Base-by-base conservation (phyloP, 2,888 invertebrate genomes). In the Luffia ferchaultella region DNA sequence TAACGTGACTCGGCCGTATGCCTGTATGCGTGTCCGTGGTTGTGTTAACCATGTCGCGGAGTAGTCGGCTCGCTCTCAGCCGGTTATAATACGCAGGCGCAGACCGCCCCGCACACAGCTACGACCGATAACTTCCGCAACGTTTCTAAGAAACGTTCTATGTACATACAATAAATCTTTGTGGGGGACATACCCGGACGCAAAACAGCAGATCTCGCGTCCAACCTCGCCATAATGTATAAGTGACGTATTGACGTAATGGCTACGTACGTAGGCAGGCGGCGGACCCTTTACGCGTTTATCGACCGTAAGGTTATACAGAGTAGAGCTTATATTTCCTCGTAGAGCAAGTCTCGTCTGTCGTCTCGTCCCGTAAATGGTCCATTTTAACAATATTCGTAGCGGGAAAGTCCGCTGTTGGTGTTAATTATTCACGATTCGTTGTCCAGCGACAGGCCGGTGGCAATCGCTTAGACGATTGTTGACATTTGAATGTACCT, bases 161-260 rank as follows among this genome's bases (percentile, higher is more conserved):
- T 57, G 58, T 61, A 58, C 56, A 57, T 60, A 55, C 55, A 53
- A 48, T 56, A 57, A 59, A 20, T 19, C 64, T 67, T 67, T 66
- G 64, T 61, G 67, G 59, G 65, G 73, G 74, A 71, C 76, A 71
- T 64, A 80, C 78, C 77, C 80, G 82, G 80, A 79, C 78, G 64
- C 73, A 66, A 72, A 77, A 67, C 66, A 63, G 65, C 67, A 73
- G 67, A 69, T 70, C 71, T 73, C 70, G 63, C 60, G 74, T 70
- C 75, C 67, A 68, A 68, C 66, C 65, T 73, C 76, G 70, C 77
- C 74, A 76, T 76, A 78, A 73, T 71, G 71, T 67, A 72, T 76
- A 73, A 30, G 74, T 78, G 73, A 78, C 73, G 75, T 75, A 78
- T 77, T 80, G 82, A 83, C 80, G 82, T 80, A 78, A 80, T 68